Conservation (phyloP, 1,140 invertebrate species). For the Eubasilissa regina region DNA sequence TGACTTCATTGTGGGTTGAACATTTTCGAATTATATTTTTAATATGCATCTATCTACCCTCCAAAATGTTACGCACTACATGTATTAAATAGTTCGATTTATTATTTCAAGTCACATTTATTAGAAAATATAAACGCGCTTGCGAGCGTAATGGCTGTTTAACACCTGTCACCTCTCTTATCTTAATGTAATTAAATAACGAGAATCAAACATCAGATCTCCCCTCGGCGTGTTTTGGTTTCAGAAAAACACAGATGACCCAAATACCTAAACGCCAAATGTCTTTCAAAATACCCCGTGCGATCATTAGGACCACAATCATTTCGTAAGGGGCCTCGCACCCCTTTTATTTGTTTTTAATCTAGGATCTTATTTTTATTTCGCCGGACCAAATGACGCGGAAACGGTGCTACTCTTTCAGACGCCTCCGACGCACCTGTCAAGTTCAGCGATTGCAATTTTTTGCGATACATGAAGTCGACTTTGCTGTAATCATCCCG, state of each 20-base stretch:
- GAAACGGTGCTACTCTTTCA: too few relatives aligned
- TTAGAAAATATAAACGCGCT: too few relatives aligned
- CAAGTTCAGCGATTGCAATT: constrained; percentile 19
- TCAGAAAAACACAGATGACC: not conserved
- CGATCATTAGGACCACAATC: not conserved
- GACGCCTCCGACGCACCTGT: not conserved
- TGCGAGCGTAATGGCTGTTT: too few relatives aligned
- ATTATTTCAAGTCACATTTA: too few relatives aligned
- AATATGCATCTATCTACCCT: constrained; percentile 2
- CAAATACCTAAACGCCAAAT: constrained; percentile 21
- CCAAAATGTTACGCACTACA: not conserved
- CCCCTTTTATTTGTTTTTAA: not conserved
- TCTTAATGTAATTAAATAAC: too few relatives aligned
- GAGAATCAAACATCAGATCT: not conserved
- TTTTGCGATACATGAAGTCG: not conserved
- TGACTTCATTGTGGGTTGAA: too few relatives aligned
- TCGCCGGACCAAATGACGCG: constrained; percentile 11
- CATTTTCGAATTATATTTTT: too few relatives aligned
- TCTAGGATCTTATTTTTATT: constrained; percentile 17
- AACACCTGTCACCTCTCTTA: too few relatives aligned
- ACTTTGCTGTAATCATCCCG: not conserved
- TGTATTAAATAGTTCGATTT: too few relatives aligned
- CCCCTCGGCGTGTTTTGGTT: constrained; percentile 11
- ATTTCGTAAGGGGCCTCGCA: constrained; percentile 13
- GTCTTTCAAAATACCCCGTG: constrained; percentile 18